A percentile compares a stretch with the other conserved stretches of the same genome.
Conservation (phyloP, 2,797 vertebrate genomes). For the Lepidocolaptes lacrymiger region DNA sequence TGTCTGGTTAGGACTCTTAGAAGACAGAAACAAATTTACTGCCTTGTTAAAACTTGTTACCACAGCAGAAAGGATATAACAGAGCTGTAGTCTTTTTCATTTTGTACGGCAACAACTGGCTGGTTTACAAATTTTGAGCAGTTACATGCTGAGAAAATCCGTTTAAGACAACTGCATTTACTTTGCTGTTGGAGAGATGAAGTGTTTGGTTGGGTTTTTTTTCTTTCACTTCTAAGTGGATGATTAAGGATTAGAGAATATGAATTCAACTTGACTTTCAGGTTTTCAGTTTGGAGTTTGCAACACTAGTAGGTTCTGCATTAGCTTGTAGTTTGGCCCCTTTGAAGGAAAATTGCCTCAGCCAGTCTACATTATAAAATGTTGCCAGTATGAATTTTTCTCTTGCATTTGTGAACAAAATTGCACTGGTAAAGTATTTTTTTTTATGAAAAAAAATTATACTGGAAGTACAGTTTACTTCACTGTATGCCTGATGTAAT, state of each 20-base stretch:
- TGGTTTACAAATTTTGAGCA: conserved; percentile 11
- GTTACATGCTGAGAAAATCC: neutral
- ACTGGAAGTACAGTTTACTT: neutral
- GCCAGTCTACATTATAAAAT: neutral
- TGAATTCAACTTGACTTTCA: neutral
- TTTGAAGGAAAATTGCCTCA: neutral
- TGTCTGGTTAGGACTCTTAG: neutral
- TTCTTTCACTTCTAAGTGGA: neutral
- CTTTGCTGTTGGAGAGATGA: neutral
- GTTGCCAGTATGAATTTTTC: neutral
- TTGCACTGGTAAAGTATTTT: neutral
- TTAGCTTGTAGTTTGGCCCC: neutral
- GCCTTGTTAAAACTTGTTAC: neutral
- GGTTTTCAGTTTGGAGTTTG: neutral
- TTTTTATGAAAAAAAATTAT: neutral
- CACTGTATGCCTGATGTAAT: neutral
- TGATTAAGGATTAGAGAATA: neutral
- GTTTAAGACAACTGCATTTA: neutral
- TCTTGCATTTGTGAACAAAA: neutral
- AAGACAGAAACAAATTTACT: neutral
- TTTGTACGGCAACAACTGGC: neutral
- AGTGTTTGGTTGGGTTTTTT: neutral
- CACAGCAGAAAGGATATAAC: neutral
- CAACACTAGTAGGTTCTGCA: neutral
- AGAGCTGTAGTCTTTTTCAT: neutral